phyloP scores from a whole-genome alignment of 2,113 vertebrate species.

The Pterocles orientalis region DNA sequence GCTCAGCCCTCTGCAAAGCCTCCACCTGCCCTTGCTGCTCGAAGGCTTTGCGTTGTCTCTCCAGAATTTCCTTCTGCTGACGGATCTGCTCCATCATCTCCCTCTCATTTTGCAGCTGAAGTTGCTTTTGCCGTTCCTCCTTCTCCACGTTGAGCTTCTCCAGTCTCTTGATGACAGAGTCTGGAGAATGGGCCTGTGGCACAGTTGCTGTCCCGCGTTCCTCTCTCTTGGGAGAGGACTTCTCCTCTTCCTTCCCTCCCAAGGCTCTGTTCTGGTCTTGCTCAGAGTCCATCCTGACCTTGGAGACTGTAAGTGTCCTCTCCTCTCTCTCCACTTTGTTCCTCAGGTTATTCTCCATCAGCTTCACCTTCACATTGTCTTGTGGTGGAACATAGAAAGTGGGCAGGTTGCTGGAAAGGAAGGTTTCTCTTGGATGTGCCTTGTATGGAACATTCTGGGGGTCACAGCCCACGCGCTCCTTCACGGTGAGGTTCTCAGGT shows the following conservation, averaged over 20 bases:
- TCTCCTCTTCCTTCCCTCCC: slow-evolving; percentile 12
- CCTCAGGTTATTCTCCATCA: slow-evolving; percentile 60
- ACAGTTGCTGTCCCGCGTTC: not conserved
- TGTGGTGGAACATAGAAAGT: slow-evolving; percentile 88
- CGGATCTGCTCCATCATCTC: slow-evolving; percentile 98
- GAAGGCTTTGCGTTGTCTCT: slow-evolving; percentile 82
- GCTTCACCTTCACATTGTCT: slow-evolving; percentile 60
- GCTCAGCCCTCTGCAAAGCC: slow-evolving; percentile 79
- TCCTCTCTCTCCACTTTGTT: slow-evolving; percentile 65
- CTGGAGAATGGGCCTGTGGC: slow-evolving; percentile 55
- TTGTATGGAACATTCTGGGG: slow-evolving; percentile 39
- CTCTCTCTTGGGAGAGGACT: slow-evolving; percentile 15
- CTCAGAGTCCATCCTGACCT: not conserved
- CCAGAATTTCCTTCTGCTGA: slow-evolving; percentile 89
- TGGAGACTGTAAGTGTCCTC: not conserved
- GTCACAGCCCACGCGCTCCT: not conserved
- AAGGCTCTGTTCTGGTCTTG: not conserved
- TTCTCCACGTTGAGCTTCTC: slow-evolving; percentile 89
- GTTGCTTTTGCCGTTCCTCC: slow-evolving; percentile 87
- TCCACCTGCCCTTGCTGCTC: slow-evolving; percentile 79
- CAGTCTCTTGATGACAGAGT: slow-evolving; percentile 83
- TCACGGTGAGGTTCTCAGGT: slow-evolving; percentile 24
- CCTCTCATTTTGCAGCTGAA: slow-evolving; percentile 88
- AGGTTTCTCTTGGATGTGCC: slow-evolving; percentile 63
- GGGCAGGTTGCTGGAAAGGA: slow-evolving; percentile 82